These are phyloP conservation scores for Cheirogaleus medius DNA, from an alignment of 2,113 vertebrate species.

Conservation along the genomic window DNA sequence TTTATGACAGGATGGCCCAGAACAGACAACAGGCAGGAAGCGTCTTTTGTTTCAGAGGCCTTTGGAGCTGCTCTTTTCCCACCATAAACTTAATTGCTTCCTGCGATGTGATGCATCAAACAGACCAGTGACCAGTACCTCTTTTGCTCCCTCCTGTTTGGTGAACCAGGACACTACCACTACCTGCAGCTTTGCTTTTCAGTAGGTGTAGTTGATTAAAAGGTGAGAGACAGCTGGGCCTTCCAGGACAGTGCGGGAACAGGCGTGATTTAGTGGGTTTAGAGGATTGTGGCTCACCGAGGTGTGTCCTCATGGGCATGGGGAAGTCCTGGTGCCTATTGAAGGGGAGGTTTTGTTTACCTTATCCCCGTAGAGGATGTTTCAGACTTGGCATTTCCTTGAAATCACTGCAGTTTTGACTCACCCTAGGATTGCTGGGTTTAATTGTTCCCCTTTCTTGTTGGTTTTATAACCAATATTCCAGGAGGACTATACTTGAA, in stretches of 20 bases:
- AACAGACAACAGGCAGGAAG: background rate
- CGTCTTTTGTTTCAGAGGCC: constrained; percentile 64
- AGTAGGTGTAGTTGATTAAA: background rate
- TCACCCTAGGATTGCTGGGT: background rate
- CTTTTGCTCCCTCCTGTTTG: background rate
- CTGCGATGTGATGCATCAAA: background rate
- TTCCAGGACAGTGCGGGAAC: background rate
- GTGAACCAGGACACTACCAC: background rate
- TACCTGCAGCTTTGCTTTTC: background rate
- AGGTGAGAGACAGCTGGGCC: background rate
- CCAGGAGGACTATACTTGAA: constrained; percentile 33
- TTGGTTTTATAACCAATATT: constrained; percentile 61
- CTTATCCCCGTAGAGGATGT: background rate
- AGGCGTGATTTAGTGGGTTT: background rate
- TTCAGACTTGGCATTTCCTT: background rate
- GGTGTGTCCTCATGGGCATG: accelerated
- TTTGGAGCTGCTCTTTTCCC: background rate
- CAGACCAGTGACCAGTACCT: background rate
- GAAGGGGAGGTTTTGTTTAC: background rate
- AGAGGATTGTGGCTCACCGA: background rate
- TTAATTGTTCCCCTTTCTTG: background rate
- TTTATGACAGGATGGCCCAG: background rate
- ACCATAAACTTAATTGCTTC: constrained; percentile 80
- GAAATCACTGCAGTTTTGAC: background rate
- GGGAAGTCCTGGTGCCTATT: background rate